Evolutionary conservation across 1,140 invertebrate genomes (phyloP).

Genomic region (Drosophila quadrilineata): DNA sequence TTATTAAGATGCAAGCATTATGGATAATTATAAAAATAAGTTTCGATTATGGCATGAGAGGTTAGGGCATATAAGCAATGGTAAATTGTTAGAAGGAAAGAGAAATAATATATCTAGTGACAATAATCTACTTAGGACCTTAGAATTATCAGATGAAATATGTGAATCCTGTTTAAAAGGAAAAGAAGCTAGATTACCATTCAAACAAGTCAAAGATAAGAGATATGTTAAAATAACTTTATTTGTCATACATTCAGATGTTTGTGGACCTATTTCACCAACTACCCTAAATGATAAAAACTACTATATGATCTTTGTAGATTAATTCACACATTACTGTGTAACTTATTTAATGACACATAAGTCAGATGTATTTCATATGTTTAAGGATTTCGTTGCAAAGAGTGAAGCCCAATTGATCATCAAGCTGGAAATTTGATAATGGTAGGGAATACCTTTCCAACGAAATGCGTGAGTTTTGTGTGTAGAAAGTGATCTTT

Average conservation of each 20-base stretch:
- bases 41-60: no score
- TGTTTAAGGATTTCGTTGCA: no score
- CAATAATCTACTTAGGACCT: not conserved
- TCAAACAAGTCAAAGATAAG: not conserved
- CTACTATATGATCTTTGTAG: no score
- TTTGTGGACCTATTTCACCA: no score
- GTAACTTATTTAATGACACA: no score
- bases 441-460: constrained; percentile 39
- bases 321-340: no score
- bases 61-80: not conserved
- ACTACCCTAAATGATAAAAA: no score
- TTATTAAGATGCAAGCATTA: constrained; percentile 5
- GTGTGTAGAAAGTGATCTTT: constrained; percentile 80
- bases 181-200: not conserved
- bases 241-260: no score
- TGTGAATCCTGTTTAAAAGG: not conserved
- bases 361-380: no score
- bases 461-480: no score
- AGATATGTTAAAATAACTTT: not conserved
- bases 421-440: constrained; percentile 66
- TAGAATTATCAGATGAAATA: not conserved
- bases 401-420: constrained; percentile 30
- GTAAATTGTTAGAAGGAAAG: not conserved
- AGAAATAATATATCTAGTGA: not conserved
- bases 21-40: constrained; percentile 11